phyloP scores from a whole-genome alignment of 2,113 vertebrate species.

The Trematocara macrostoma region DNA sequence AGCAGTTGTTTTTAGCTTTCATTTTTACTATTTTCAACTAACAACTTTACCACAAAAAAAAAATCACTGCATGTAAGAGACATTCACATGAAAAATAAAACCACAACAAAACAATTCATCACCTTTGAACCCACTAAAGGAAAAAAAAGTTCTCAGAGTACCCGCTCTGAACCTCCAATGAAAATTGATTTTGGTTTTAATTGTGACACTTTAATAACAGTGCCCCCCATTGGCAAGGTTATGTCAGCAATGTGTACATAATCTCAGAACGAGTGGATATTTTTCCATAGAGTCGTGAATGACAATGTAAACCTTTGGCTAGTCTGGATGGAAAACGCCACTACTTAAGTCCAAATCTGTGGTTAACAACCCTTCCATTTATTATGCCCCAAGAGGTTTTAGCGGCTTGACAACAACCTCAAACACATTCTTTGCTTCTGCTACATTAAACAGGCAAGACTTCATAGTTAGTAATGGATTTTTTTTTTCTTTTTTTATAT shows the following conservation, averaged over 20 bases:
- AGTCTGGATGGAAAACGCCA: neutral
- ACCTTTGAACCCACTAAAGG: neutral
- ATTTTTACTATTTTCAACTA: neutral
- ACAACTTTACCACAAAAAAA: neutral
- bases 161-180: conserved; percentile 61
- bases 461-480: neutral
- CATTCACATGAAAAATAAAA: neutral
- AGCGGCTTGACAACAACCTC: neutral
- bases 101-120: neutral
- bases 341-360: neutral
- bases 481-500: neutral
- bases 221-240: conserved; percentile 20
- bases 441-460: conserved; percentile 8
- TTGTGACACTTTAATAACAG: conserved; percentile 29
- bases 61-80: neutral
- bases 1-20: neutral
- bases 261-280: neutral
- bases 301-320: conserved; percentile 1
- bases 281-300: neutral
- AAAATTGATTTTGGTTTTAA: neutral
- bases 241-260: neutral
- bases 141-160: conserved; percentile 58
- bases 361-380: neutral
- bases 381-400: neutral
- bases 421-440: neutral